Conservation (phyloP, 2,888 invertebrate species). For the Philaethria dido region DNA sequence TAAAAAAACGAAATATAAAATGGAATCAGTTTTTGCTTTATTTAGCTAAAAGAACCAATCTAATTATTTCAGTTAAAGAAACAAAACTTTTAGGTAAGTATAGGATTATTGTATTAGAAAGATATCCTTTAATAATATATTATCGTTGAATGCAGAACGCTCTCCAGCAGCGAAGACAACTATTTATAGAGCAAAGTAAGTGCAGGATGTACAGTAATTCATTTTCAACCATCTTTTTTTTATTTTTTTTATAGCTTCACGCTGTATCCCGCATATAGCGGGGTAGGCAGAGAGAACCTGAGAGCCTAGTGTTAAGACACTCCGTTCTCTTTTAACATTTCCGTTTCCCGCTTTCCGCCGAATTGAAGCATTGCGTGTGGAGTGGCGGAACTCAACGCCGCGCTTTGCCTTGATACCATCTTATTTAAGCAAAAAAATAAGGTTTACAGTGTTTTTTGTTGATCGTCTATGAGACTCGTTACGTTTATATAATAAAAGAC, state of each 20-base stretch:
- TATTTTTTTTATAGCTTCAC: too few relatives aligned
- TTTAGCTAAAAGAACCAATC: neutral
- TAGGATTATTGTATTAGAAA: neutral
- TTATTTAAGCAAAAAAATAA: neutral
- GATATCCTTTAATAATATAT: neutral
- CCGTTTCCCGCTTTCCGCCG: too few relatives aligned
- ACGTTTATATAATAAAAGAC: neutral
- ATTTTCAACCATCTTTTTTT: neutral
- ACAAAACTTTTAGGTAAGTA: neutral
- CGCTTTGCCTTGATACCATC: too few relatives aligned
- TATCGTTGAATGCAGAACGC: slow-evolving; percentile 8
- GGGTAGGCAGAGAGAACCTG: too few relatives aligned
- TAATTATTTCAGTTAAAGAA: neutral
- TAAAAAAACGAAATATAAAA: too few relatives aligned
- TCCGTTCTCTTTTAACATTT: too few relatives aligned
- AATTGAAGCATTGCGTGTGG: too few relatives aligned
- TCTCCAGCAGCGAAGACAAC: slow-evolving; percentile 19
- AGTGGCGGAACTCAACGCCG: too few relatives aligned
- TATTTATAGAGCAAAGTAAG: slow-evolving; percentile 23
- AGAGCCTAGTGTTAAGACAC: too few relatives aligned
- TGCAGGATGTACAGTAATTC: slow-evolving; percentile 18
- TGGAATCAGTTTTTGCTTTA: too few relatives aligned
- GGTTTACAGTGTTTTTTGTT: neutral
- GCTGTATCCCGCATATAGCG: too few relatives aligned
- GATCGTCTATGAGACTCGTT: neutral